Percentiles rank a stretch among this genome's conserved stretches.
phyloP scores from a whole-genome alignment of 1,140 invertebrate genomes.

The Drosophila seguyi region DNA sequence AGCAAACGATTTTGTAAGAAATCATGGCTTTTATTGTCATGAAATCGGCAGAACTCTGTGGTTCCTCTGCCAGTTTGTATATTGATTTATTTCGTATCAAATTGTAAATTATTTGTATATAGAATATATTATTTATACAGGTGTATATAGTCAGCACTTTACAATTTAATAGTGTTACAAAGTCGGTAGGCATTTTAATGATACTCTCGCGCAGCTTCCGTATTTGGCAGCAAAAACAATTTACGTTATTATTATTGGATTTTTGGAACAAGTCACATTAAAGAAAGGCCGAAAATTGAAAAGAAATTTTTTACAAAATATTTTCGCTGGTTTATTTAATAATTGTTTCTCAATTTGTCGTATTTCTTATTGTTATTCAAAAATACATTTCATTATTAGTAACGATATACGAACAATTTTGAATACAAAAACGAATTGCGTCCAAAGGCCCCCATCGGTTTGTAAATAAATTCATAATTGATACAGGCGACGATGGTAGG shows the following conservation, averaged over 20 bases:
- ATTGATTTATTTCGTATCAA: slow-evolving; percentile 74
- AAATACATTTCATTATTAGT: slow-evolving; percentile 73
- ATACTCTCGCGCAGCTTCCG: slow-evolving; percentile 10
- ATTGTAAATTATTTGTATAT: slow-evolving; percentile 76
- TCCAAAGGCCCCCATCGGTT: slow-evolving; percentile 11
- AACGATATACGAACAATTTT: slow-evolving; percentile 54
- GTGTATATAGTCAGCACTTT: slow-evolving; percentile 63
- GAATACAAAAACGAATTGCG: slow-evolving; percentile 51
- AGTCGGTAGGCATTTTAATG: slow-evolving; percentile 60
- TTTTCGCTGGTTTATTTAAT: slow-evolving; percentile 53
- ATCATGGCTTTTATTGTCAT: slow-evolving; percentile 22
- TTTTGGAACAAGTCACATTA: slow-evolving; percentile 11
- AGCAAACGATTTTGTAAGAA: neutral
- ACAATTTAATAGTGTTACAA: slow-evolving; percentile 61
- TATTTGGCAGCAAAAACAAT: slow-evolving; percentile 16
- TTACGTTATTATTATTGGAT: neutral
- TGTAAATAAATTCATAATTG: slow-evolving; percentile 21
- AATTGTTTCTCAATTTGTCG: slow-evolving; percentile 1
- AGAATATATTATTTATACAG: slow-evolving; percentile 41
- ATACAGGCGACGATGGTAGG: slow-evolving; percentile 7
- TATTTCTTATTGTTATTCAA: slow-evolving; percentile 67
- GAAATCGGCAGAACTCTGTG: neutral
- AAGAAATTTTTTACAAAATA: slow-evolving; percentile 52
- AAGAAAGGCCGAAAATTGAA: slow-evolving; percentile 22
- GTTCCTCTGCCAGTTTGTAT: slow-evolving; percentile 27